Evolutionary conservation across 1,140 invertebrate species (phyloP).

Genomic region (Papilio polytes): DNA sequence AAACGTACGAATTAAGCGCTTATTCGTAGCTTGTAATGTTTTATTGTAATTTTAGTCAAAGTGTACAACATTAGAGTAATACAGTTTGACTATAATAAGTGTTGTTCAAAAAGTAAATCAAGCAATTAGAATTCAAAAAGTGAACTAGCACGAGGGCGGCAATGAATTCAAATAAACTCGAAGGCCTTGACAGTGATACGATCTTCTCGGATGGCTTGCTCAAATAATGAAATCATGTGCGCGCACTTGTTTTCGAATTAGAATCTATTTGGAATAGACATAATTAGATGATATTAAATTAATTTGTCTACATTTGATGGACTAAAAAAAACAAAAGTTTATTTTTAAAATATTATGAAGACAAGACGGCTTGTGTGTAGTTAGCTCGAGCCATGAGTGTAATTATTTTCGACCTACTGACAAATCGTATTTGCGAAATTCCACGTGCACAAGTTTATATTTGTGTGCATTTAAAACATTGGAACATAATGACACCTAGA

Average conservation of each 20-base stretch:
- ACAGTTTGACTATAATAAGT: slow-evolving; percentile 44
- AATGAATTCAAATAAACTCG: slow-evolving; percentile 76
- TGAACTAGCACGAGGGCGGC: slow-evolving; percentile 67
- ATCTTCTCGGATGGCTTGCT: slow-evolving; percentile 60
- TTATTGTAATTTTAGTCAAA: slow-evolving; percentile 2
- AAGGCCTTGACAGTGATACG: slow-evolving; percentile 78
- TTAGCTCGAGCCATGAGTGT: no score
- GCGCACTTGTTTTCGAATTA: slow-evolving; percentile 30
- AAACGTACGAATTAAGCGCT: neutral
- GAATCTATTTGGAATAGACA: slow-evolving; percentile 1
- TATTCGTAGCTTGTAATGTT: neutral
- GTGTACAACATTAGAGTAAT: slow-evolving; percentile 18
- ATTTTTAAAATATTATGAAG: no score
- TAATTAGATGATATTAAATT: slow-evolving; percentile 1
- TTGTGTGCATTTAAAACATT: neutral
- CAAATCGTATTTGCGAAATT: neutral
- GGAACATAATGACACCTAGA: neutral
- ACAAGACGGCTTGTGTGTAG: no score
- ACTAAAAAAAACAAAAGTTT: no score
- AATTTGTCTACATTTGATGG: neutral
- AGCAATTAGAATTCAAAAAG: slow-evolving; percentile 71
- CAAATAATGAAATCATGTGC: slow-evolving; percentile 55
- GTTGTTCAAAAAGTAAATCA: slow-evolving; percentile 45
- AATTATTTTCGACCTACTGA: neutral
- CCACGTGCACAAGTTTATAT: neutral